These are phyloP conservation scores for Mustelus asterias DNA, from an alignment of 2,113 vertebrate species.

Conservation along the genomic window DNA sequence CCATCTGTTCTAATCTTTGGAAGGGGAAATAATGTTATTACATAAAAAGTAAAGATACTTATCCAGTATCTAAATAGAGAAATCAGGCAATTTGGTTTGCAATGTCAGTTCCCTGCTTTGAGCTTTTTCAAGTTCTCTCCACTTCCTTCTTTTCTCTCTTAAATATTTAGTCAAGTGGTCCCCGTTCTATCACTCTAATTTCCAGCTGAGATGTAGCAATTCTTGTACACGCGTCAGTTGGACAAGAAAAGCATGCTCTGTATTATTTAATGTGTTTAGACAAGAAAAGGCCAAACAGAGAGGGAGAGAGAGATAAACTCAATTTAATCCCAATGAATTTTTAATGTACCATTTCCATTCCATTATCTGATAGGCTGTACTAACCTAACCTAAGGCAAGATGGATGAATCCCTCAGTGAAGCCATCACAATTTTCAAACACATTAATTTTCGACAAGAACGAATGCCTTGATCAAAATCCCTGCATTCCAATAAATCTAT, in stretches of 20 bases:
- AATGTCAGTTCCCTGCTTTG: neutral
- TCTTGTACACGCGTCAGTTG: neutral
- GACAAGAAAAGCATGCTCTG: neutral
- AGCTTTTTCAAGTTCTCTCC: neutral
- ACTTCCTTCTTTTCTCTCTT: neutral
- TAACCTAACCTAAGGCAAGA: neutral
- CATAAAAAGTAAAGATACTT: neutral
- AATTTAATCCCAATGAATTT: constrained; percentile 1
- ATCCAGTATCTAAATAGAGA: neutral
- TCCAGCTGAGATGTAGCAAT: neutral
- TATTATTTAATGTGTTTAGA: constrained; percentile 26
- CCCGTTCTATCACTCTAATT: neutral
- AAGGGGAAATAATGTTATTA: neutral
- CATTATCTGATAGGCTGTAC: constrained; percentile 19
- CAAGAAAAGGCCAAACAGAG: neutral
- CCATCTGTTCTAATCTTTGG: neutral
- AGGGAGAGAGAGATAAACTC: constrained; percentile 14
- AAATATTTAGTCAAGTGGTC: neutral
- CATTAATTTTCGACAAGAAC: neutral
- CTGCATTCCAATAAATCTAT: neutral
- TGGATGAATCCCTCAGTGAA: neutral
- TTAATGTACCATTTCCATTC: neutral
- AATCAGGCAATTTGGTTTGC: neutral
- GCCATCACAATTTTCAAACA: neutral
- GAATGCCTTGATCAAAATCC: neutral